Conservation (phyloP, 2,113 vertebrate species). For the Salvelinus alpinus region DNA sequence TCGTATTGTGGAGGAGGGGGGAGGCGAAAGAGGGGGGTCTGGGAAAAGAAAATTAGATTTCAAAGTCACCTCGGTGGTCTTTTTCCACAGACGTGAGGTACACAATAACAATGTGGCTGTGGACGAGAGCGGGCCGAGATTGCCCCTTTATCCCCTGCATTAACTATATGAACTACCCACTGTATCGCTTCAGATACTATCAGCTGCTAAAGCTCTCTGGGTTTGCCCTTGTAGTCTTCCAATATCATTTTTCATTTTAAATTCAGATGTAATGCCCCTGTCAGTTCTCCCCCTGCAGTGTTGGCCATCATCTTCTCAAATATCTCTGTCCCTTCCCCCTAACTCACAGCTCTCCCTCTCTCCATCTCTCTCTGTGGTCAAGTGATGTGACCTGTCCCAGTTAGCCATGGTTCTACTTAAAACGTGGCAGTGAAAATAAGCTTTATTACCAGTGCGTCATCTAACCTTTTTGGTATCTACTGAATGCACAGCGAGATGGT, state of each 20-base stretch:
- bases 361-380: background rate
- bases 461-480: too few species aligned
- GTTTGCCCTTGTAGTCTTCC: constrained; percentile 18
- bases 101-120: constrained; percentile 33
- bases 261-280: constrained; percentile 33
- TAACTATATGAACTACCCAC: constrained; percentile 18
- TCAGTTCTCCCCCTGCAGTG: constrained; percentile 2
- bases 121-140: constrained; percentile 14
- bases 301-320: constrained; percentile 10
- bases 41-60: constrained; percentile 43
- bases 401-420: background rate
- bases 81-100: constrained; percentile 23
- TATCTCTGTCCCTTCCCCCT: background rate
- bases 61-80: constrained; percentile 45
- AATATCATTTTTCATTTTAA: constrained; percentile 39
- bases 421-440: too few species aligned
- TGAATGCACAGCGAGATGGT: too few species aligned
- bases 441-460: too few species aligned
- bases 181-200: background rate
- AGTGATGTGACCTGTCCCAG: background rate
- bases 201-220: background rate
- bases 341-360: background rate
- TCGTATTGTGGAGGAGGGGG: constrained; percentile 19
- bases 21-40: constrained; percentile 1
- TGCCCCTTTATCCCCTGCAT: constrained; percentile 12